A percentile compares a stretch with the other conserved stretches of the same genome.
Evolutionary conservation across 1,140 invertebrate genomes (phyloP).

Genomic region (Zeugodacus cucurbitae): DNA sequence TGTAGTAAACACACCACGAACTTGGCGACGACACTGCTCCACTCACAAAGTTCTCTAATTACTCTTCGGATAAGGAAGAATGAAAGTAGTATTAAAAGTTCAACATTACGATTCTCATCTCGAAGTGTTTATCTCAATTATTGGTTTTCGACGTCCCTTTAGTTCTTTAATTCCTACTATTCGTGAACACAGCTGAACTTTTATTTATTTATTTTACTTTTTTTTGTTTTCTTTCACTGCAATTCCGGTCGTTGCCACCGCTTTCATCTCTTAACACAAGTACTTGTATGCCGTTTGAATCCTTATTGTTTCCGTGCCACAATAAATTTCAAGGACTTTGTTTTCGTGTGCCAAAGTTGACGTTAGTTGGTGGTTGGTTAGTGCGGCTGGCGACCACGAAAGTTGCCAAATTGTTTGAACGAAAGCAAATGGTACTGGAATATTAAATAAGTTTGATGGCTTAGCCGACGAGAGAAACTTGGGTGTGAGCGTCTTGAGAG

Average conservation of each 20-base stretch:
- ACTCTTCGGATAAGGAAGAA: neutral
- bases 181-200: neutral
- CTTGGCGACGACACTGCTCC: neutral
- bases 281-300: neutral
- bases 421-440: slow-evolving; percentile 13
- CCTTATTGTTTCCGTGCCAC: neutral
- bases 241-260: neutral
- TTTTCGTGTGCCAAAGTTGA: neutral
- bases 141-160: neutral
- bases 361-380: slow-evolving; percentile 5
- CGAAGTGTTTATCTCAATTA: slow-evolving; percentile 33
- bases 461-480: neutral
- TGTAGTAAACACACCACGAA: neutral
- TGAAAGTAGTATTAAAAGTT: slow-evolving; percentile 24
- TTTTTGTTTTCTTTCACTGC: neutral
- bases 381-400: neutral
- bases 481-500: neutral
- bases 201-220: neutral
- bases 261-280: neutral
- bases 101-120: neutral
- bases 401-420: slow-evolving; percentile 11
- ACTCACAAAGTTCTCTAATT: slow-evolving; percentile 4
- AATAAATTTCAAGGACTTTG: slow-evolving; percentile 11
- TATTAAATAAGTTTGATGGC: slow-evolving; percentile 19
- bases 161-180: neutral